Percentiles rank a stretch among this genome's conserved stretches.
Evolutionary conservation across 2,797 vertebrate species (phyloP).

Genomic region (Poeciliopsis infans): DNA sequence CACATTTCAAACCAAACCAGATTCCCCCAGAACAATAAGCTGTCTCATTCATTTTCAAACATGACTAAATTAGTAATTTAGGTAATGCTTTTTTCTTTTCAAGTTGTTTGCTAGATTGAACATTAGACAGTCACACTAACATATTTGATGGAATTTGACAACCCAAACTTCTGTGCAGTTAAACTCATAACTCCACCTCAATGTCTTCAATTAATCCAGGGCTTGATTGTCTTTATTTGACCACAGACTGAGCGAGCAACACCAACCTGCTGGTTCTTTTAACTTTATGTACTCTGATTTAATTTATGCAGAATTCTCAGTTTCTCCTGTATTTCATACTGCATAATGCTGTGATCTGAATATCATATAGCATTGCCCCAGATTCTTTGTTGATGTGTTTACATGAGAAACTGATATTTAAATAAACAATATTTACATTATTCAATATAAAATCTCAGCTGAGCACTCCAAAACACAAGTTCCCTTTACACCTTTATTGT

Average conservation of each 20-base stretch:
- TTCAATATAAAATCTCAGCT: neutral
- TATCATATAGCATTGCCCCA: neutral
- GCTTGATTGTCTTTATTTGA: neutral
- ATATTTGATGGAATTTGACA: neutral
- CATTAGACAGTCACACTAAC: neutral
- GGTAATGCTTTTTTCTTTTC: neutral
- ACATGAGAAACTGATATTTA: constrained; percentile 1
- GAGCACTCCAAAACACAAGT: neutral
- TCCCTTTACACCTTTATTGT: neutral
- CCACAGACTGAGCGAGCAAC: neutral
- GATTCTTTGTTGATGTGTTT: neutral
- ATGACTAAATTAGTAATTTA: neutral
- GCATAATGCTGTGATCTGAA: neutral
- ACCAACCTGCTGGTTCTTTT: neutral
- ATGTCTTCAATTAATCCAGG: neutral
- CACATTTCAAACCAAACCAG: neutral
- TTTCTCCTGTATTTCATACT: neutral
- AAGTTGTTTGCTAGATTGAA: neutral
- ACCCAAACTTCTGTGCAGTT: neutral
- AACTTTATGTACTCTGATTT: neutral
- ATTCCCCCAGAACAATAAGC: neutral
- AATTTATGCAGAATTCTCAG: neutral
- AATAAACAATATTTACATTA: constrained; percentile 4
- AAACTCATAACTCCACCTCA: neutral
- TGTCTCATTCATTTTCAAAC: neutral